Conservation (phyloP, 2,888 invertebrate species). For the Cheilosia impressa region DNA sequence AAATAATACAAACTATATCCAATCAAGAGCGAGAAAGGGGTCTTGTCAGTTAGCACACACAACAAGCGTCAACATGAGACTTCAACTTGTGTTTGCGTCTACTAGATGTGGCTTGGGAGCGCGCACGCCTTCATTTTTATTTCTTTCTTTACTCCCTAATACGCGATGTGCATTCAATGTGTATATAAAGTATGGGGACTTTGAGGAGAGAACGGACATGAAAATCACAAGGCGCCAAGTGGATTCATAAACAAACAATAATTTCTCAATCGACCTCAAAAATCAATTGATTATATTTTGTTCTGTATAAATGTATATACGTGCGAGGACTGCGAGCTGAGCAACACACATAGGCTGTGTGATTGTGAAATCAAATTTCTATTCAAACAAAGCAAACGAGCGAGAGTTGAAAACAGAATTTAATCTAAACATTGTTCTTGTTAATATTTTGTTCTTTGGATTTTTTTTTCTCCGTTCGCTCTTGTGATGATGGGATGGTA, state of each 20-base stretch:
- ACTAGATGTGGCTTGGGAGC: slow-evolving; percentile 57
- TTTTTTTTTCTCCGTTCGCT: slow-evolving; percentile 7
- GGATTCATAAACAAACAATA: slow-evolving; percentile 82
- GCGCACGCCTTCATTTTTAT: slow-evolving; percentile 42
- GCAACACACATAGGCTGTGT: slow-evolving; percentile 36
- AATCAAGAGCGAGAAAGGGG: slow-evolving; percentile 51
- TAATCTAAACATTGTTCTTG: slow-evolving; percentile 50
- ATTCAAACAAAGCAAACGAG: slow-evolving; percentile 58
- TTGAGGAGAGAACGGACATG: slow-evolving; percentile 69
- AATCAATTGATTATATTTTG: slow-evolving; percentile 76
- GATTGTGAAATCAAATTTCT: slow-evolving; percentile 57
- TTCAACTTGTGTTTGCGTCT: slow-evolving; percentile 65
- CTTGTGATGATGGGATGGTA: slow-evolving; percentile 40
- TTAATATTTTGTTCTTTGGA: not conserved
- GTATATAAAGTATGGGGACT: slow-evolving; percentile 41
- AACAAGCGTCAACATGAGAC: slow-evolving; percentile 56
- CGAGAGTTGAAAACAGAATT: slow-evolving; percentile 22
- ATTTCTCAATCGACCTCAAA: slow-evolving; percentile 75
- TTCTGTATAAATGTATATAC: slow-evolving; percentile 62
- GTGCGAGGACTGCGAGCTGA: slow-evolving; percentile 54
- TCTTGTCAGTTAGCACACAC: slow-evolving; percentile 65
- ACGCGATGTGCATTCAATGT: slow-evolving; percentile 49
- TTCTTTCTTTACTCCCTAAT: slow-evolving; percentile 30
- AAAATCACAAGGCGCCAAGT: slow-evolving; percentile 83
- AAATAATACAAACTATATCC: slow-evolving; percentile 75